A percentile compares a stretch with the other conserved stretches of the same genome.
Evolutionary conservation across 1,140 invertebrate species (phyloP).

Genomic region (Lutraria rhynchaena): DNA sequence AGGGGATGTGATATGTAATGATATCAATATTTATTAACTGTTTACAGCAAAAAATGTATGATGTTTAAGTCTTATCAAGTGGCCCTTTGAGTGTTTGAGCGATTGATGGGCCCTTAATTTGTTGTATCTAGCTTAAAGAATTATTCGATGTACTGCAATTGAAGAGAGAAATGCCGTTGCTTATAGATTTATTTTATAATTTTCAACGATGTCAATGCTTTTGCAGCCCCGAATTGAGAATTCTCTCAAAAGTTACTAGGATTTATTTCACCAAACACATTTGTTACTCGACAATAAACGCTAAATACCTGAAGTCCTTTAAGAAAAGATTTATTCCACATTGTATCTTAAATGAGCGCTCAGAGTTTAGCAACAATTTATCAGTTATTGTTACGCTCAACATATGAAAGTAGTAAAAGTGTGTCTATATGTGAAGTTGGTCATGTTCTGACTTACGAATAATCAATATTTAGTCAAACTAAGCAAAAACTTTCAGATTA

Average conservation of each 20-base stretch:
- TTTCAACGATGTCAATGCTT: conserved; percentile 6
- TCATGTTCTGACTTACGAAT: no score
- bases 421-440: no score
- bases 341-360: conserved; percentile 21
- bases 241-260: conserved; percentile 15
- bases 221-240: conserved; percentile 11
- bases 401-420: no score
- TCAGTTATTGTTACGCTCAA: no score
- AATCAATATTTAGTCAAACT: no score
- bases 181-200: conserved; percentile 21
- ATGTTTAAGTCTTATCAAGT: conserved; percentile 11
- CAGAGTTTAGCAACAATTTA: neutral
- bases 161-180: neutral
- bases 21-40: conserved; percentile 26
- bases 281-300: conserved; percentile 3
- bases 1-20: neutral
- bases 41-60: conserved; percentile 3
- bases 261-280: neutral
- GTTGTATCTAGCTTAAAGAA: conserved; percentile 17
- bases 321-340: conserved; percentile 33
- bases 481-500: no score
- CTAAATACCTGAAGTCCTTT: conserved; percentile 6
- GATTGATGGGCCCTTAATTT: conserved; percentile 29
- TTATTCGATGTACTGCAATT: neutral
- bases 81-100: conserved; percentile 12